Evolutionary conservation across 2,797 vertebrate genomes (phyloP).

Genomic region (Falco columbarius): DNA sequence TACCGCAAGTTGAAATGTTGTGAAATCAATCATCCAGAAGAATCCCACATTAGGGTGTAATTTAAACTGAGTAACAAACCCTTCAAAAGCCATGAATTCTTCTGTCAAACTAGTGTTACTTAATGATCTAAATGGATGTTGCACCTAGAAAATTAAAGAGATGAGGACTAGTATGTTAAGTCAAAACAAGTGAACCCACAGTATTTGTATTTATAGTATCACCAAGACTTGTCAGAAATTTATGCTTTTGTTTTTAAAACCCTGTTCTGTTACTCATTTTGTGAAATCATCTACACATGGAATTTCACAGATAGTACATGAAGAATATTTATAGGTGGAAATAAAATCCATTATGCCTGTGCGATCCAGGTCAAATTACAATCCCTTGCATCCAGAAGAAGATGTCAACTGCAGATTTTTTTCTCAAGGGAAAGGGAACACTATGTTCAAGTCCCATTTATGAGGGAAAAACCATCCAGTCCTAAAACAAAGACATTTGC

Average conservation of each 20-base stretch:
- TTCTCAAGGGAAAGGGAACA: neutral
- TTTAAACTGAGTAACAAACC: neutral
- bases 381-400: neutral
- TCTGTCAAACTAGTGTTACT: neutral
- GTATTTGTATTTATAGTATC: neutral
- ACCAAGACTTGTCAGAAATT: neutral
- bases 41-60: neutral
- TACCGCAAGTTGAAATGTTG: neutral
- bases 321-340: neutral
- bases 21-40: neutral
- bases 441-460: neutral
- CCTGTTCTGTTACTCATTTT: neutral
- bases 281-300: neutral
- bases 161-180: neutral
- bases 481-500: neutral
- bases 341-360: neutral
- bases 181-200: neutral
- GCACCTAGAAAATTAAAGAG: neutral
- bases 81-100: neutral
- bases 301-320: neutral
- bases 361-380: neutral
- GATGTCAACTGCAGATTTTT: neutral
- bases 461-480: neutral
- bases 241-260: neutral
- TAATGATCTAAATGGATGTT: neutral